Evolutionary conservation across 92 coral and sea anemone genomes (phyloP).

Genomic region (Scolanthus callimorphus): DNA sequence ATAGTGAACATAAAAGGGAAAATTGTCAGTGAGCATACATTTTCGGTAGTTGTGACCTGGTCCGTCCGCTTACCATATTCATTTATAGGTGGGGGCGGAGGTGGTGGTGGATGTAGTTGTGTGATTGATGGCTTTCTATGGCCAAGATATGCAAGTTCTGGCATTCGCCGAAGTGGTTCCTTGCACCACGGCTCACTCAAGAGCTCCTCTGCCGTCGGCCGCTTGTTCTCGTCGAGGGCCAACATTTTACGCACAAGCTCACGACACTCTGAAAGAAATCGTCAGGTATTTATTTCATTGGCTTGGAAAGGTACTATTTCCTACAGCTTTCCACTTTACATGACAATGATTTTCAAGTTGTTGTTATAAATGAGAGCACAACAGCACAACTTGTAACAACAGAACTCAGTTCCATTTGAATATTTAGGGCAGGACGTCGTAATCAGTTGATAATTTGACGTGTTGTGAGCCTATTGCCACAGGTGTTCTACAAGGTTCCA

Average conservation of each 20-base stretch:
- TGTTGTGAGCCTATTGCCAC: no score
- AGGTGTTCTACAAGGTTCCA: no score
- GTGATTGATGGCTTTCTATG: conserved; percentile 21
- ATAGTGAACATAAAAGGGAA: no score
- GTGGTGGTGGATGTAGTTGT: conserved; percentile 25
- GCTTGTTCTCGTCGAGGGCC: conserved; percentile 58
- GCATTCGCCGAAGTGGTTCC: conserved; percentile 19
- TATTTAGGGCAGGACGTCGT: background rate
- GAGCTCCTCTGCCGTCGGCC: conserved; percentile 57
- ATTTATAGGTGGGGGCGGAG: conserved; percentile 27
- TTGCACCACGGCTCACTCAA: conserved; percentile 66
- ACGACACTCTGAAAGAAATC: conserved; percentile 87
- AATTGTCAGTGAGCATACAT: no score
- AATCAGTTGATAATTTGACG: no score
- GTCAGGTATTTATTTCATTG: no score
- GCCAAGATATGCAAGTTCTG: conserved; percentile 28
- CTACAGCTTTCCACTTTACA: background rate
- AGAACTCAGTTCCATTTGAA: background rate
- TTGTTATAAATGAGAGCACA: no score
- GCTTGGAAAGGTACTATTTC: background rate
- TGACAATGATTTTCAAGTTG: background rate
- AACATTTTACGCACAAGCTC: conserved; percentile 73
- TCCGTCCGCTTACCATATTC: conserved; percentile 40
- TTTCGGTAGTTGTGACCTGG: no score
- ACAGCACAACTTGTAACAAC: no score